phyloP scores from a whole-genome alignment of 2,888 invertebrate species.

The Lithosia quadra region DNA sequence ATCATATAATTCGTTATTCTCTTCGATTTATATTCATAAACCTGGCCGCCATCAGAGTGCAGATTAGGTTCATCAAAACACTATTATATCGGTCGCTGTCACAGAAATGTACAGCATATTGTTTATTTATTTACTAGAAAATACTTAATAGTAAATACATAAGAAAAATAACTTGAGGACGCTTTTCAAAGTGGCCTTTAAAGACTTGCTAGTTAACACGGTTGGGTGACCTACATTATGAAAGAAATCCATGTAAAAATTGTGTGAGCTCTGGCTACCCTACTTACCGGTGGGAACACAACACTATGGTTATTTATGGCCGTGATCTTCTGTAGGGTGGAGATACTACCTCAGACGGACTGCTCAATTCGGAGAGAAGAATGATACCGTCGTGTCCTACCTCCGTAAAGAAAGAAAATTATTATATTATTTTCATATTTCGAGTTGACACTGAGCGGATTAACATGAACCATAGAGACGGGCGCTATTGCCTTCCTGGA shows the following conservation, averaged over 20 bases:
- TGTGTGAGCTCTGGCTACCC: too few species aligned
- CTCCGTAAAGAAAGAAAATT: too few species aligned
- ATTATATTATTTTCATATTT: neutral
- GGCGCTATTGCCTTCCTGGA: neutral
- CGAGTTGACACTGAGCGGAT: neutral
- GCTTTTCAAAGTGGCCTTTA: neutral
- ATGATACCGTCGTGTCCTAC: too few species aligned
- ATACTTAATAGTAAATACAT: neutral
- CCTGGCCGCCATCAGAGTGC: conserved; percentile 31
- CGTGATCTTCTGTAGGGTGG: too few species aligned
- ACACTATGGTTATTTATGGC: too few species aligned
- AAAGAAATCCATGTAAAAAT: too few species aligned
- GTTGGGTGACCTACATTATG: too few species aligned
- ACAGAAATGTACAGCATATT: neutral
- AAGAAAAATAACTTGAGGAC: neutral
- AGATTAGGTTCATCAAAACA: conserved; percentile 40
- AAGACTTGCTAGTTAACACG: neutral
- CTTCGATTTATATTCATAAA: conserved; percentile 50
- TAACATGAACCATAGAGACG: neutral
- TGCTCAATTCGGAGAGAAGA: too few species aligned
- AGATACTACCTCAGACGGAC: too few species aligned
- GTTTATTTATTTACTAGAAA: neutral
- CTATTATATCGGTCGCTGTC: conserved; percentile 8
- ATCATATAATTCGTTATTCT: conserved; percentile 32
- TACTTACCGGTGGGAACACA: too few species aligned